Conservation (phyloP, 2,113 vertebrate species). For the Periophthalmus modestus region DNA sequence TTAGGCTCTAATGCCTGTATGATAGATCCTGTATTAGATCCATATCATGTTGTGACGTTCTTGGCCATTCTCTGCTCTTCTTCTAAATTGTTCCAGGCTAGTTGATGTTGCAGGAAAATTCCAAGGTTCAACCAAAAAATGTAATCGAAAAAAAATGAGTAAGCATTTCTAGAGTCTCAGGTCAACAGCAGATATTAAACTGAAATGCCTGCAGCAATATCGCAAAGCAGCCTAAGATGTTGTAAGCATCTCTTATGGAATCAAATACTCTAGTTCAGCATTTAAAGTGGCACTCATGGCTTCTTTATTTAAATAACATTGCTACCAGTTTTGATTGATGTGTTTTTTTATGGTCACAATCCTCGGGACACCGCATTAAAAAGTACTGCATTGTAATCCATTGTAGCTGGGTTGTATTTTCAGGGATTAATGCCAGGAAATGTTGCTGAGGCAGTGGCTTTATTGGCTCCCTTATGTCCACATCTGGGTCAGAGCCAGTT, state of each 20-base stretch:
- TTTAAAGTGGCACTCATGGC: not conserved
- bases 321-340: not conserved
- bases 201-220: not conserved
- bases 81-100: not conserved
- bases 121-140: not conserved
- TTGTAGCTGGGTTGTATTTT: constrained; percentile 32
- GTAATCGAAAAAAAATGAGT: not conserved
- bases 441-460: constrained; percentile 45
- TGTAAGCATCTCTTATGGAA: not conserved
- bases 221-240: not conserved
- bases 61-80: not conserved
- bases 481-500: constrained; percentile 37
- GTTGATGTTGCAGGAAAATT: not conserved
- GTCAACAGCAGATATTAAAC: not conserved
- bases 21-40: no score
- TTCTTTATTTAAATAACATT: constrained; percentile 4
- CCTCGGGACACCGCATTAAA: constrained; percentile 8
- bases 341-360: constrained; percentile 12
- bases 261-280: not conserved
- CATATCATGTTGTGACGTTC: no score
- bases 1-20: no score
- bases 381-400: constrained; percentile 21
- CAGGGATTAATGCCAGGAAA: constrained; percentile 45
- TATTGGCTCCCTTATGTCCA: constrained; percentile 38
- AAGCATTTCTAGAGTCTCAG: not conserved